These are phyloP conservation scores for Plectrocnemia conspersa DNA, from an alignment of 1,140 invertebrate genomes.

Conservation along the genomic window DNA sequence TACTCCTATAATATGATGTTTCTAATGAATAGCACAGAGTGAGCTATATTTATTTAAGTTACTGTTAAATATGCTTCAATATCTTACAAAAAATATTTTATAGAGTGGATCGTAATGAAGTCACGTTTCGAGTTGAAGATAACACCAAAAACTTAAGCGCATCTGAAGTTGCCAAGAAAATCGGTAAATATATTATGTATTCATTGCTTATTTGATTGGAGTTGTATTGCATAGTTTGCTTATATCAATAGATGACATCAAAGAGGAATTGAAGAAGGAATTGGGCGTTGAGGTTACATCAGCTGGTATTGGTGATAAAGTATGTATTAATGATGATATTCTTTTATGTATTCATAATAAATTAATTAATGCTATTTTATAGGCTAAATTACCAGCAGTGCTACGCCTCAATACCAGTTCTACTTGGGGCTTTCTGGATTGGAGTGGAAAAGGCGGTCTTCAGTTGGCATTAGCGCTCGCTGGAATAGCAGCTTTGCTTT, in stretches of 20 bases:
- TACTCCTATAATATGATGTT: too few species aligned
- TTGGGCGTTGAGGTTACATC: slow-evolving; percentile 62
- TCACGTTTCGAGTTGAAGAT: slow-evolving; percentile 76
- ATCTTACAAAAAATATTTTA: too few species aligned
- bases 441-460: slow-evolving; percentile 43
- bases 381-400: slow-evolving; percentile 56
- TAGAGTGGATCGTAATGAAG: slow-evolving; percentile 69
- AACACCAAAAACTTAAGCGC: slow-evolving; percentile 67
- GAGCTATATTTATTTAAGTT: too few species aligned
- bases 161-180: slow-evolving; percentile 63
- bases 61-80: too few species aligned
- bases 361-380: slow-evolving; percentile 34
- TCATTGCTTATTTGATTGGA: slow-evolving; percentile 12
- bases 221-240: slow-evolving; percentile 6
- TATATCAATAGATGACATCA: slow-evolving; percentile 54
- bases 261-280: slow-evolving; percentile 54
- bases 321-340: slow-evolving; percentile 43
- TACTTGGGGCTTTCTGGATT: not conserved
- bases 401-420: slow-evolving; percentile 41
- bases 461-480: slow-evolving; percentile 48
- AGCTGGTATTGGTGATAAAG: slow-evolving; percentile 76
- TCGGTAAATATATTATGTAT: slow-evolving; percentile 52
- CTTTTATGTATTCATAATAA: not conserved
- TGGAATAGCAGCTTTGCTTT: slow-evolving; percentile 62
- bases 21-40: too few species aligned